Evolutionary conservation across 2,888 invertebrate species (phyloP).

Genomic region (Hyposoter dolosus): DNA sequence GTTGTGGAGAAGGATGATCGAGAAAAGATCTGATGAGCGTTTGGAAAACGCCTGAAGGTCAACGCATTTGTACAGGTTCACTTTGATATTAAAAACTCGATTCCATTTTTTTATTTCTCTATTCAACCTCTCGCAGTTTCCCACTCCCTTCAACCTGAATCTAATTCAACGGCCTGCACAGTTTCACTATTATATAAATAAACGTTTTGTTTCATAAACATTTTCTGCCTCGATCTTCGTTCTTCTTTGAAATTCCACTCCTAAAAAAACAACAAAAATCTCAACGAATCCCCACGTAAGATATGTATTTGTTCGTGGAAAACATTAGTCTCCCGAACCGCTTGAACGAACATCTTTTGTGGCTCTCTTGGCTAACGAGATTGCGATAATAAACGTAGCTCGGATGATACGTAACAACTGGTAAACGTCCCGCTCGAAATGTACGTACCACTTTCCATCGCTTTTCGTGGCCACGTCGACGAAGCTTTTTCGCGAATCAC

Average conservation of each 20-base stretch:
- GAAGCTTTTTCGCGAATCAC: neutral
- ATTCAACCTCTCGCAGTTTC: neutral
- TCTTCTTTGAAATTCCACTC: neutral
- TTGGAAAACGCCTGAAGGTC: neutral
- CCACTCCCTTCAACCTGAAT: neutral
- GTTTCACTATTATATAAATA: slow-evolving; percentile 32
- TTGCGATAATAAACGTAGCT: slow-evolving; percentile 40
- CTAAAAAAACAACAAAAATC: slow-evolving; percentile 24
- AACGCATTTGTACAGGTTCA: neutral
- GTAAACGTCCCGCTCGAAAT: slow-evolving; percentile 11
- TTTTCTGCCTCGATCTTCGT: slow-evolving; percentile 18
- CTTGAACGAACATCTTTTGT: slow-evolving; percentile 34
- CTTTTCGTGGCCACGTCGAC: neutral
- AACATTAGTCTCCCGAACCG: slow-evolving; percentile 10
- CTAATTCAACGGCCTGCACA: slow-evolving; percentile 9
- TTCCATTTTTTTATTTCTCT: neutral
- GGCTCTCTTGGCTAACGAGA: slow-evolving; percentile 15
- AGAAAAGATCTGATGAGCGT: neutral
- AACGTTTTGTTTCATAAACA: slow-evolving; percentile 22
- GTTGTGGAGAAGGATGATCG: neutral
- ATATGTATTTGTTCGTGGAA: slow-evolving; percentile 12
- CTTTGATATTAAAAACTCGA: neutral
- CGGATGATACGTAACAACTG: slow-evolving; percentile 45
- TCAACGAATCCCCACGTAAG: neutral
- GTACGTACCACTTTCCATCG: neutral